Evolutionary conservation across 2,113 vertebrate species (phyloP), one percentile per base, ranked within the genome.

Genomic region (Microcebus ravelobensis): DNA sequence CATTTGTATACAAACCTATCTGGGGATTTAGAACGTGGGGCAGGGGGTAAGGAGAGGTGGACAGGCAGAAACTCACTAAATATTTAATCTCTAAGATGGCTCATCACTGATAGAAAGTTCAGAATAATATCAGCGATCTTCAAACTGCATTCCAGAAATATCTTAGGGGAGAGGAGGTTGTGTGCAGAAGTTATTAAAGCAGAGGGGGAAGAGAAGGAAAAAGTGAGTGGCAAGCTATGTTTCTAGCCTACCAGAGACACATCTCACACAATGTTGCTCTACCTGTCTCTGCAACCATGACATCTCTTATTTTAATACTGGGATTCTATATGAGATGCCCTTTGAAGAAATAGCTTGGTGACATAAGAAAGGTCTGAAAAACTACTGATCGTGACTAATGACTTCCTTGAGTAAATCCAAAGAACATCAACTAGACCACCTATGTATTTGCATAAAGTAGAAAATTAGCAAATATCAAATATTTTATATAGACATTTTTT

Each of bases 361-460:
- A 23, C 57, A 94, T 93, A 27, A 90, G 93, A 83, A 80, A 39
- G 39, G 5, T 82, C 48, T 67, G 27, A 83, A 63, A 79, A 79
- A 21, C n/a, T 31, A 68, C 29, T 96, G 18, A 67, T 96, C 34
- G 84, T 48, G 65, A 88, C 27, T 50, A 59, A 57, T 77, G 15
- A 68, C 65, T 91, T 89, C 50, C 57, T 86, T 91, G 57, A 97
- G 76, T 71, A 93, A 92, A 92, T 79, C 65, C 76, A 91, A 89
- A 68, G 12, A 55, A 63, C 20, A 85, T 85, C 23, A 94, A 76
- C 77, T 21, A 86, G 23, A 76, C 29, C 34, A 71, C 23, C 25
- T 83, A 25, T 61, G 45, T 76, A 52, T 76, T 81, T 91, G 34
- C 14, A 29, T 45, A 68, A 84, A 17, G 21, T 50, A 0, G 90